Base-by-base conservation (phyloP, 2,888 invertebrate species). In the Furcula furcula region DNA sequence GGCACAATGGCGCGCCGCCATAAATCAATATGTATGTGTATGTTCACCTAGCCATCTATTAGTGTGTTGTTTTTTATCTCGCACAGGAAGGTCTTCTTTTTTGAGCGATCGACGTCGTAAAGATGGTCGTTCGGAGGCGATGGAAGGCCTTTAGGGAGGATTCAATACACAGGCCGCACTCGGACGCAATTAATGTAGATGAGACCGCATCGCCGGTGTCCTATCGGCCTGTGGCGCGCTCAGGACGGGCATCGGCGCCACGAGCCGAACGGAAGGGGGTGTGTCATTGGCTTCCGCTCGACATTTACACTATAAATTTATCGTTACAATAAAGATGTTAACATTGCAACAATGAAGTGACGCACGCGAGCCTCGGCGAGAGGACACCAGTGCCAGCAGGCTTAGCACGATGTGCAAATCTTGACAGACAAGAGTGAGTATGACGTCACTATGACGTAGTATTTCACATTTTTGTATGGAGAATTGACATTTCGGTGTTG, bases 11-110 rank as follows among this genome's bases (percentile, higher is more conserved):
- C 9, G 10, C 23, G 23, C 12, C 12, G 12, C 23, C 10, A 23
- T 23, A 23, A 12, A 23, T 23, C 23, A 12, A 10, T 12, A 12
- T 7, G 21, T 10, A n/a, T 28, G 25, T 28, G 22, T 31, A n/a
- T 15, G 31, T 35, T 9, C 22, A 5, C n/a, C n/a, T n/a, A n/a
- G n/a, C n/a, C n/a, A n/a, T n/a, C n/a, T n/a, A n/a, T n/a, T n/a
- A n/a, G n/a, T 11, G 12, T 7, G 3, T 7, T 9, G 21, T 7
- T 9, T 11, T 7, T 9, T 25, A 16, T 25, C 31, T 16, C 14
- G 21, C 15, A 40, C 29, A 27, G 2, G 40, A 34, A 31, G 33
- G 27, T 36, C 31, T 40, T 35, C 21, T 29, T 31, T 29, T 4
- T 26, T 5, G 21, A 10, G 21, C 4, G n/a, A 10, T 6, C 10